Conservation (phyloP, 1,140 invertebrate genomes). For the honey bee (Apis mellifera) region Amel_HAv3.1 CM009943.2:4975501-4976000, state of each 20-base stretch:
- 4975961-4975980: not conserved
- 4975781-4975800: constrained; percentile 4
- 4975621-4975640: constrained; percentile 56
- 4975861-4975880: constrained; percentile 30
- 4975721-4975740: constrained; percentile 41
- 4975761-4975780: constrained; percentile 37
- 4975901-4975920: not conserved
- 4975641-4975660: constrained; percentile 19
- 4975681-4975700: not conserved
- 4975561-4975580: constrained; percentile 15
- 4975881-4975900: too few relatives aligned
- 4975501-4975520: too few relatives aligned
- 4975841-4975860: not conserved
- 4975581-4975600: constrained; percentile 26
- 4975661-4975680: constrained; percentile 34
- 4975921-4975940: not conserved
- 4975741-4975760: constrained; percentile 56
- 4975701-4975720: constrained; percentile 25
- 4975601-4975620: constrained; percentile 1
- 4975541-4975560: constrained; percentile 44
- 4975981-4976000: constrained; percentile 2
- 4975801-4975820: constrained; percentile 6
- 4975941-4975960: not conserved
- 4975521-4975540: too few relatives aligned
- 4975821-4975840: constrained; percentile 38